Evolutionary conservation across 2,797 vertebrate species (phyloP).

Genomic region (Poeciliopsis presidionis): DNA sequence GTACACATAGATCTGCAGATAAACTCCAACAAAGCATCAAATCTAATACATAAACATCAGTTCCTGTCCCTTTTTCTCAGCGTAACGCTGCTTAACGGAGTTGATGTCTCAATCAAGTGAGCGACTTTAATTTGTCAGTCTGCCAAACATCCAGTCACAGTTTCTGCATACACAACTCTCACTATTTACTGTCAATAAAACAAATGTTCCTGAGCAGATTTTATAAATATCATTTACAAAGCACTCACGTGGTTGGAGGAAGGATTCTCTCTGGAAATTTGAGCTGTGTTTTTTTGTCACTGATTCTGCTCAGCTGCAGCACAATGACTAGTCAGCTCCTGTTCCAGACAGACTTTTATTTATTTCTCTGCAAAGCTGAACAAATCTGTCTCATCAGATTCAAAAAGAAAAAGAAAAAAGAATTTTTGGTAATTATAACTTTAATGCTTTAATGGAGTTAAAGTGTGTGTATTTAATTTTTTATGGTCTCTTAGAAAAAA

Average conservation of each 20-base stretch:
- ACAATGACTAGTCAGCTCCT: slow-evolving; percentile 1
- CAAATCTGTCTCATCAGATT: background rate
- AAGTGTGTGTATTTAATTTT: background rate
- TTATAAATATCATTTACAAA: slow-evolving; percentile 9
- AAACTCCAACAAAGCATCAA: slow-evolving; percentile 9
- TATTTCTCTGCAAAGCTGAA: slow-evolving; percentile 17
- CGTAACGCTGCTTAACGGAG: background rate
- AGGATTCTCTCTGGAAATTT: background rate
- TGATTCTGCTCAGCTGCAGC: slow-evolving; percentile 35
- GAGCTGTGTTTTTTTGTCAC: background rate
- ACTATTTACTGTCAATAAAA: background rate
- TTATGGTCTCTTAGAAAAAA: background rate
- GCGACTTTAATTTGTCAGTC: background rate
- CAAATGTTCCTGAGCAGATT: background rate
- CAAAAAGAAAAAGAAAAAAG: background rate
- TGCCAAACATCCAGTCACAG: background rate
- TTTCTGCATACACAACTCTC: too few relatives aligned
- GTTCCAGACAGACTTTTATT: background rate
- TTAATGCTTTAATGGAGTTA: background rate
- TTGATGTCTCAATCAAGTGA: background rate
- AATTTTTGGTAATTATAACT: background rate
- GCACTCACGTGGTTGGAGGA: background rate
- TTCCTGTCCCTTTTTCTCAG: slow-evolving; percentile 15
- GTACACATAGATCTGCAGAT: background rate
- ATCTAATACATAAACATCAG: slow-evolving; percentile 24